A percentile compares a stretch with the other conserved stretches of the same genome.
Evolutionary conservation across 2,797 vertebrate genomes (phyloP).

Genomic region (Mormyrus hasselquistii): DNA sequence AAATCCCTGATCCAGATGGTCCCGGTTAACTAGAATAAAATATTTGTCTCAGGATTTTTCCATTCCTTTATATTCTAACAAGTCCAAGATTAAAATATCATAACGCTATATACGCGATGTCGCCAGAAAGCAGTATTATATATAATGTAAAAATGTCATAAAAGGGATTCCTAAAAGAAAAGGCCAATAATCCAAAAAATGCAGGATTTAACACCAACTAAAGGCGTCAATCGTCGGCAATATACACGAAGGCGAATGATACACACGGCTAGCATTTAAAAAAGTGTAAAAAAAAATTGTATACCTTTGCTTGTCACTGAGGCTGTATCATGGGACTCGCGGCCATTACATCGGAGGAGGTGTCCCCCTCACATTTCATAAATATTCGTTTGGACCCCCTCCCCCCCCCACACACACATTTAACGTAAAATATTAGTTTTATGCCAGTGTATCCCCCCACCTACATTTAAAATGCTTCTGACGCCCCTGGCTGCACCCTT

Average conservation of each 20-base stretch:
- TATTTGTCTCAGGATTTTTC: constrained; percentile 48
- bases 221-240: background rate
- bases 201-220: background rate
- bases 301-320: background rate
- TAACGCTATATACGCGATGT: constrained; percentile 14
- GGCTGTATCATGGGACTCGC: background rate
- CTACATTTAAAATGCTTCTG: no score
- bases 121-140: background rate
- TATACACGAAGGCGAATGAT: background rate
- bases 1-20: constrained; percentile 51
- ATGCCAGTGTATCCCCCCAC: no score
- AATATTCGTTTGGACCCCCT: no score
- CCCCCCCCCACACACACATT: no score
- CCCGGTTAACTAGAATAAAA: constrained; percentile 56
- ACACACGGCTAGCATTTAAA: background rate
- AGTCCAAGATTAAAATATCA: constrained; percentile 26
- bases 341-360: no score
- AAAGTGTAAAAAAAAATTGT: background rate
- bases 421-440: no score
- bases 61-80: constrained; percentile 38
- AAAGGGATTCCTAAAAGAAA: constrained; percentile 17
- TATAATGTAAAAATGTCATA: constrained; percentile 18
- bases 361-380: no score
- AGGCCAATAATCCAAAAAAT: background rate
- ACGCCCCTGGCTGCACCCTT: background rate